Base-by-base conservation (phyloP, 2,113 vertebrate genomes). In the Coryphaenoides rupestris region DNA sequence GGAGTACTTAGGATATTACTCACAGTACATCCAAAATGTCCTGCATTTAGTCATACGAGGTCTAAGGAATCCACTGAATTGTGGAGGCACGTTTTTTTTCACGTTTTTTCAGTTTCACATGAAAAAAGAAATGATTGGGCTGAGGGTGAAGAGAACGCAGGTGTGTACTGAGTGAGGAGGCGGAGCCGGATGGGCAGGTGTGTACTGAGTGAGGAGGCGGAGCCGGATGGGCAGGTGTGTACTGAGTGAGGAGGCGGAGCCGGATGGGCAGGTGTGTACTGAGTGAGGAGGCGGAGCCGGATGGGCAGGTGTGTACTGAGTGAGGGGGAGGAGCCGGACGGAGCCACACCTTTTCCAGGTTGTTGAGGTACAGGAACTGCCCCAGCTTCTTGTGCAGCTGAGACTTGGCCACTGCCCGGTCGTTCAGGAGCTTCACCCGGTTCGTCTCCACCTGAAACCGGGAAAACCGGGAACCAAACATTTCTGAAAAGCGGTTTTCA, bases 381-480 rank as follows among this genome's bases (percentile, higher is more conserved):
- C 97, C 96, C 7, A 98, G 90, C 80, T 99, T 98, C 86, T 98
- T 99, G 59, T 98, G 96, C 62, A 99, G 92, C 49, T 98, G 96
- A 56, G 97, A 99, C 74, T 94, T 93, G 22, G 96, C 94, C 84
- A 98, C 91, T 0, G 94, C 95, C 72, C 95, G 94, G 84, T 99
- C 97, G 68, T 98, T 99, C 59, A 98, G 45, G 21, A 99, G 93
- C 79, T 98, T 98, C 19, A 94, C 92, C 69, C 94, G 79, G 86
- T 98, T 98, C 85, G 97, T 96, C 69, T 98, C 97, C 71, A 98
- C 96, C 97, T 99, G 72, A 3, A 63, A 22, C 24, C 62, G n/a
- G n/a, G n/a, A n/a, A 46, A 60, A 72, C 22, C 63, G 57, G 33
- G 3, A 22, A 1, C 0, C 52, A 49, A 33, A 1, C 58, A 33